A percentile compares a stretch with the other conserved stretches of the same genome.
Evolutionary conservation across 1,140 invertebrate species (phyloP).

Genomic region (Charaxes varanes): DNA sequence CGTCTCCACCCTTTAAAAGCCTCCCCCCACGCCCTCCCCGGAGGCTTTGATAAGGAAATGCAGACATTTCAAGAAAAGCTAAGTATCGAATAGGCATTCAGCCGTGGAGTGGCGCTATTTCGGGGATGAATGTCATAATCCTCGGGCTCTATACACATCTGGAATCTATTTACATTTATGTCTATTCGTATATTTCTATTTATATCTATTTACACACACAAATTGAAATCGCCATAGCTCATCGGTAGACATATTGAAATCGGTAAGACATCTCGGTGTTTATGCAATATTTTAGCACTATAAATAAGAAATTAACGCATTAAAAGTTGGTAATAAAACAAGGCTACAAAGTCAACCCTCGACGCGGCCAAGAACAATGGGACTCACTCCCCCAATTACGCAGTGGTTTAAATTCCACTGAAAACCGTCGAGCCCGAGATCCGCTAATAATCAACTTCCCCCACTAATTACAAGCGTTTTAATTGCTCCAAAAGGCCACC

Average conservation of each 20-base stretch:
- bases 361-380: conserved; percentile 11
- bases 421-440: conserved; percentile 55
- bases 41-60: conserved; percentile 70
- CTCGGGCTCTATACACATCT: too few relatives aligned
- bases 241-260: too few relatives aligned
- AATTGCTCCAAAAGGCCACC: conserved; percentile 63
- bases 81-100: conserved; percentile 61
- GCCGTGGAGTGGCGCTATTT: conserved; percentile 41
- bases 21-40: conserved; percentile 40
- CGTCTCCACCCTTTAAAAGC: conserved; percentile 51
- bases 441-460: conserved; percentile 66
- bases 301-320: too few relatives aligned
- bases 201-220: too few relatives aligned
- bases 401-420: conserved; percentile 56
- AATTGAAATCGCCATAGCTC: too few relatives aligned
- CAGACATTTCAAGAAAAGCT: conserved; percentile 70
- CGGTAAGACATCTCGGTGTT: too few relatives aligned
- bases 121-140: conserved; percentile 48
- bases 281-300: too few relatives aligned
- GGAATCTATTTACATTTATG: too few relatives aligned
- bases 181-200: too few relatives aligned
- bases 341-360: conserved; percentile 7
- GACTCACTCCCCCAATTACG: conserved; percentile 29
- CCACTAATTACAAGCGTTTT: conserved; percentile 71
- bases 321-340: conserved; percentile 6